Conservation (phyloP, 35 echinoderm and acorn worm species). For the Nesometra sesokonis region DNA sequence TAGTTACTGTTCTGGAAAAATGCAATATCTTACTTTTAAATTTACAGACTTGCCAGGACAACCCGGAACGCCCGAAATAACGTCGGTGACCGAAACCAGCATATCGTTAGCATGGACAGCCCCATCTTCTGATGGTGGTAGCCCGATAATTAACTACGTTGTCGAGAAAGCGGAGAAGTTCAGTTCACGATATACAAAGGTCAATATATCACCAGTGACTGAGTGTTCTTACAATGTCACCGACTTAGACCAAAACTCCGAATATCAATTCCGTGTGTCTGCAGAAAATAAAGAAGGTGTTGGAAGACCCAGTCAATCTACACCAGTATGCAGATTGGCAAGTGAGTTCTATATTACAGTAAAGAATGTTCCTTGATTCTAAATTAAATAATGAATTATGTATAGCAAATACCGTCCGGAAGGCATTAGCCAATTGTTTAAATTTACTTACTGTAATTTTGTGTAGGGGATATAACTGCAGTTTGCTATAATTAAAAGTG, state of each 20-base stretch:
- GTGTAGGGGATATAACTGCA: too few species aligned
- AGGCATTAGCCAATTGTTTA: too few species aligned
- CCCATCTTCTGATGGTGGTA: conserved; percentile 67
- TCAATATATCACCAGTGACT: conserved; percentile 30
- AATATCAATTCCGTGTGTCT: conserved; percentile 66
- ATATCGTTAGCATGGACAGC: conserved; percentile 50
- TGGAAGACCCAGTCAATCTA: conserved; percentile 39
- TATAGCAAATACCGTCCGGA: too few species aligned
- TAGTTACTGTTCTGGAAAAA: not conserved
- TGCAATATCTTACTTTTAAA: not conserved
- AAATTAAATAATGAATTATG: too few species aligned
- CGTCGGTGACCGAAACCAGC: conserved; percentile 36
- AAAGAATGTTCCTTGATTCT: too few species aligned
- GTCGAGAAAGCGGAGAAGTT: conserved; percentile 63
- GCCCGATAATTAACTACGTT: conserved; percentile 49
- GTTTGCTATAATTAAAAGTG: not conserved
- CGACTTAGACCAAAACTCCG: conserved; percentile 43
- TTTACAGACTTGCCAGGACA: conserved; percentile 38
- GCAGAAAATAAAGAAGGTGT: conserved; percentile 69
- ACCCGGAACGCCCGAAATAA: conserved; percentile 26
- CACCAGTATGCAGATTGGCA: conserved; percentile 4
- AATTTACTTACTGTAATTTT: too few species aligned
- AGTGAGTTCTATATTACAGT: not conserved
- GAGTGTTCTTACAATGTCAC: conserved; percentile 49
- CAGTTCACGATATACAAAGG: conserved; percentile 32